Conservation (phyloP, 1,140 invertebrate genomes). For the Megalonaias nervosa region DNA sequence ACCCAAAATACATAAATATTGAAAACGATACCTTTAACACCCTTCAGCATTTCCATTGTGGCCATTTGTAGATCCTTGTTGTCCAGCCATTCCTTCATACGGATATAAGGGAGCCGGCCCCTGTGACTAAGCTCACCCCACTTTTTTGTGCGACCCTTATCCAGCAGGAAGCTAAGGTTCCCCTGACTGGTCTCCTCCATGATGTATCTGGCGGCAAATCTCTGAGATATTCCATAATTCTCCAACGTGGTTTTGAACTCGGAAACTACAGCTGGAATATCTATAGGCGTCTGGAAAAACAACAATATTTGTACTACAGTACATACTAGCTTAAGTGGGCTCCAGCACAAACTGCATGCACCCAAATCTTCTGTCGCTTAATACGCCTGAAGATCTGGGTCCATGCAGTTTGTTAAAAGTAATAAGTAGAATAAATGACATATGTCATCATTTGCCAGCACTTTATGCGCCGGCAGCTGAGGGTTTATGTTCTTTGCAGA, state of each 20-base stretch:
- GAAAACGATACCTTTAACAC: conserved; percentile 19
- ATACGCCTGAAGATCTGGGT: too few species aligned
- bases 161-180: conserved; percentile 35
- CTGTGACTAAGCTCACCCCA: conserved; percentile 28
- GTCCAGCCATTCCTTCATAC: conserved; percentile 30
- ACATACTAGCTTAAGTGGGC: too few species aligned
- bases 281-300: conserved; percentile 17
- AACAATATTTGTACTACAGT: not conserved
- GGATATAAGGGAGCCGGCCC: conserved; percentile 26
- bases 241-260: conserved; percentile 30
- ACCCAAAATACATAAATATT: too few species aligned
- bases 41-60: conserved; percentile 29
- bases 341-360: too few species aligned
- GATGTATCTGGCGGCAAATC: conserved; percentile 32
- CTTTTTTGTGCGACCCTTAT: conserved; percentile 29
- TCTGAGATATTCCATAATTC: conserved; percentile 27
- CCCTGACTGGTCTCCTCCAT: conserved; percentile 8
- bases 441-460: too few species aligned
- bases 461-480: too few species aligned
- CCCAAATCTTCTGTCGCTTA: too few species aligned
- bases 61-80: conserved; percentile 25
- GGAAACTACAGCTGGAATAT: conserved; percentile 21
- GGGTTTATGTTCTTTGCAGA: too few species aligned
- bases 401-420: too few species aligned
- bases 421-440: too few species aligned